phyloP scores from a whole-genome alignment of 2,797 vertebrate genomes.

The Gephyroberyx darwinii region DNA sequence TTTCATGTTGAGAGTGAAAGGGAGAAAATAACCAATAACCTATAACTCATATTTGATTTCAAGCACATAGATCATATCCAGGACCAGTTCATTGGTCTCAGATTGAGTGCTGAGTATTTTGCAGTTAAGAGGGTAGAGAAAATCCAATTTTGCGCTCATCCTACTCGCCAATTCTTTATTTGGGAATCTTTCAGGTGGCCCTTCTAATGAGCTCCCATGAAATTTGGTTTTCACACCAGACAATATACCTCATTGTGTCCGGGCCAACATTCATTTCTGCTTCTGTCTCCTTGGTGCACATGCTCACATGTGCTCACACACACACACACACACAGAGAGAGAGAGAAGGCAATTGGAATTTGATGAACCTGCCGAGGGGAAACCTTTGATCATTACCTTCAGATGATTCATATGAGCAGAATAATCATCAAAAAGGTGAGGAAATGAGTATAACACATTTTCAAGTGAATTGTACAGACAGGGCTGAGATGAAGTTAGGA shows the following conservation, averaged over 20 bases:
- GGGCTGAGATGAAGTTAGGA: not conserved
- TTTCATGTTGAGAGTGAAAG: constrained; percentile 25
- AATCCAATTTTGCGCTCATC: constrained; percentile 53
- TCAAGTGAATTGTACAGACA: constrained; percentile 5
- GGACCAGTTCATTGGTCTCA: constrained; percentile 50
- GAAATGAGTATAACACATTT: not conserved
- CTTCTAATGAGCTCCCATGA: constrained; percentile 85
- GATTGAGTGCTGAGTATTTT: constrained; percentile 38
- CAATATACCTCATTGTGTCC: constrained; percentile 71
- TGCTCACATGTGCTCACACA: not conserved
- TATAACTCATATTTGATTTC: constrained; percentile 33
- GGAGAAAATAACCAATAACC: constrained; percentile 25
- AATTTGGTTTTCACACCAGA: constrained; percentile 79
- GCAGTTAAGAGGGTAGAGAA: constrained; percentile 37
- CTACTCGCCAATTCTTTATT: constrained; percentile 58
- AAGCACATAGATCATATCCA: constrained; percentile 25
- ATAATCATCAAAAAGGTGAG: not conserved
- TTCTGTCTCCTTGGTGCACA: not conserved
- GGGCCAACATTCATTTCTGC: constrained; percentile 52
- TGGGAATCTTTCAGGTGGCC: constrained; percentile 76
- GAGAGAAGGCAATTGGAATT: constrained; percentile 36
- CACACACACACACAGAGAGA: not conserved
- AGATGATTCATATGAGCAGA: constrained; percentile 24
- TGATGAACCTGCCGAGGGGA: constrained; percentile 33
- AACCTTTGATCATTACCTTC: constrained; percentile 34